Conservation (phyloP, 2,113 vertebrate species). For the Sapayoa aenigma region DNA sequence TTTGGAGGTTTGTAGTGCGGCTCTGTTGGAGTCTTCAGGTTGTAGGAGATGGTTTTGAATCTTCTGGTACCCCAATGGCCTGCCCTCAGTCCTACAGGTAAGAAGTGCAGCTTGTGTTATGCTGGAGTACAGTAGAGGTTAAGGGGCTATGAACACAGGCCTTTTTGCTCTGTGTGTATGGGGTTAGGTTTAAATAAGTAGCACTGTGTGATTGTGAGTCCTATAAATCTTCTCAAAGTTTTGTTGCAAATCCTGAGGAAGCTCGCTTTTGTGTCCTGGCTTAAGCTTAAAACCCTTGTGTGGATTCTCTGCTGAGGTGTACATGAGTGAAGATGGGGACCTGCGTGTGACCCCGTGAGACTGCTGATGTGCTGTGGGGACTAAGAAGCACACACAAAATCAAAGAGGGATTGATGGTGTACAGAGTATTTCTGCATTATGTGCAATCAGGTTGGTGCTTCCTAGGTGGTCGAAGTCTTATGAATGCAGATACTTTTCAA, state of each 20-base stretch:
- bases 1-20: rapidly evolving
- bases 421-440: not conserved
- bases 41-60: not conserved
- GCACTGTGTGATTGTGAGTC: not conserved
- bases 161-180: rapidly evolving
- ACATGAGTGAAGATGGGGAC: rapidly evolving
- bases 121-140: not conserved
- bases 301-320: too few species aligned
- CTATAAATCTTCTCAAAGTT: not conserved
- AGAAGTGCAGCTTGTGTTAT: rapidly evolving
- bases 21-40: rapidly evolving
- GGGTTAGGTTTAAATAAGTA: not conserved
- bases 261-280: not conserved
- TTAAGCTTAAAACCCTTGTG: not conserved
- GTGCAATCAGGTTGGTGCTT: not conserved
- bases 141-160: rapidly evolving
- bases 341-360: rapidly evolving
- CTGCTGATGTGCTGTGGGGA: rapidly evolving
- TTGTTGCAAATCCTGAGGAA: not conserved
- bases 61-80: rapidly evolving
- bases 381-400: not conserved
- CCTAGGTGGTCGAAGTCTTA: not conserved
- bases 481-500: not conserved
- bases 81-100: not conserved
- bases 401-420: rapidly evolving